phyloP scores from a whole-genome alignment of 2,797 vertebrate species.

The Mus spretus region DNA sequence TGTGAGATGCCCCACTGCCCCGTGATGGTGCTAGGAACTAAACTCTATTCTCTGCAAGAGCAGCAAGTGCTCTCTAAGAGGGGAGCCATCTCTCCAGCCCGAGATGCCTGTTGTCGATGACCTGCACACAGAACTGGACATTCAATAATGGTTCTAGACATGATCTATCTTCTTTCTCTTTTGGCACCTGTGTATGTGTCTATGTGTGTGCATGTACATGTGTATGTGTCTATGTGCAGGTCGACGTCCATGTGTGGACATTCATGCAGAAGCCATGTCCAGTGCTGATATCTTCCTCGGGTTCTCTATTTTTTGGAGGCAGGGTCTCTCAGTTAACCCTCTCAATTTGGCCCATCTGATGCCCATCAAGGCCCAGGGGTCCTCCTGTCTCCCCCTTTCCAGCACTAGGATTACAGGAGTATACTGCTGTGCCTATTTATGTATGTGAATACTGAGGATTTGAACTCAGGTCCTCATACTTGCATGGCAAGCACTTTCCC shows the following conservation, averaged over 20 bases:
- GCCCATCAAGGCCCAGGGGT: not conserved
- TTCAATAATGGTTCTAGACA: not conserved
- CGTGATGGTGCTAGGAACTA: not conserved
- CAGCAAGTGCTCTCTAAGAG: not conserved
- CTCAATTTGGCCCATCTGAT: not conserved
- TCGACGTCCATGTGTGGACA: not conserved
- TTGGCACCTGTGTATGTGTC: not conserved
- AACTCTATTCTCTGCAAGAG: not conserved
- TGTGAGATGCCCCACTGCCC: not conserved
- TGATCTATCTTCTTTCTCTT: not conserved
- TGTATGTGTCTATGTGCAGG: not conserved
- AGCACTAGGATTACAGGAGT: not conserved
- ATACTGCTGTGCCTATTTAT: not conserved
- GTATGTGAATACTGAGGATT: not conserved
- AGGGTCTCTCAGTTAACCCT: not conserved
- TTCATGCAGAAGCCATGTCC: not conserved
- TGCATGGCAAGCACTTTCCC: not conserved
- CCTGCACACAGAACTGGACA: not conserved
- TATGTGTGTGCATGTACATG: not conserved
- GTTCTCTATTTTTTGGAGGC: not conserved
- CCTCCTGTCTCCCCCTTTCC: not conserved
- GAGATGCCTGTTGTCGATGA: not conserved
- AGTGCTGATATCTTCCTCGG: not conserved
- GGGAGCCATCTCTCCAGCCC: not conserved
- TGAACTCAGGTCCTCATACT: not conserved